Evolutionary conservation across 2,888 invertebrate species (phyloP).

Genomic region (Oscheius onirici): DNA sequence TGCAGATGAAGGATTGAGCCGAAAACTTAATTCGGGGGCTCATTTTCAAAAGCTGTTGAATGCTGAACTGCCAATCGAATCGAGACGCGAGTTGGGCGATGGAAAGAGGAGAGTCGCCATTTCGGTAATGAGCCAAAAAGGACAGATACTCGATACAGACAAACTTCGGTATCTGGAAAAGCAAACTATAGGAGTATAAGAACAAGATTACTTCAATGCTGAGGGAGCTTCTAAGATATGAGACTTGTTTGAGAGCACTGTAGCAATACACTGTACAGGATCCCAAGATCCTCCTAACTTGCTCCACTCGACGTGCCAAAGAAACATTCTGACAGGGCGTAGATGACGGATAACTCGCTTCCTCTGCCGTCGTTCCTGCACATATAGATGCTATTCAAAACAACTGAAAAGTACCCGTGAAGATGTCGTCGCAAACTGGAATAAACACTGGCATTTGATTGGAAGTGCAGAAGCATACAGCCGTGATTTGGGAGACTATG

Average conservation of each 20-base stretch:
- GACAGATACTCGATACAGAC: conserved; percentile 34
- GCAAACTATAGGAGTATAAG: neutral
- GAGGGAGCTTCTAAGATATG: neutral
- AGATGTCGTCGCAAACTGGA: conserved; percentile 11
- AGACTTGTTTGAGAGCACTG: neutral
- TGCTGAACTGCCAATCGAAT: conserved; percentile 25
- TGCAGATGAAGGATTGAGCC: conserved; percentile 11
- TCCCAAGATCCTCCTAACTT: neutral
- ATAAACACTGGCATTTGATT: conserved; percentile 6
- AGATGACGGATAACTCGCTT: conserved; percentile 11
- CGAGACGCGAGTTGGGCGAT: conserved; percentile 17
- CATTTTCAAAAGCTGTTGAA: conserved; percentile 11
- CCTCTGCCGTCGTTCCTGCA: conserved; percentile 22
- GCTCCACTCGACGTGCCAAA: neutral
- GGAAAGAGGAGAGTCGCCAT: conserved; percentile 27
- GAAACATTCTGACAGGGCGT: conserved; percentile 14
- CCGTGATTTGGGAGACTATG: neutral
- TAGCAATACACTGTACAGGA: neutral
- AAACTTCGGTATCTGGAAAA: neutral
- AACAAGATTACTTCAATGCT: neutral
- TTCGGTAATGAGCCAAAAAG: conserved; percentile 34
- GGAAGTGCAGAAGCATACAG: conserved; percentile 5
- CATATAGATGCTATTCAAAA: neutral
- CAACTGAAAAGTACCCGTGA: neutral
- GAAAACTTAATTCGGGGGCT: neutral